Evolutionary conservation across 2,113 vertebrate genomes (phyloP), one percentile per base, ranked within the genome.

Genomic region (Oreocharis arfaki): DNA sequence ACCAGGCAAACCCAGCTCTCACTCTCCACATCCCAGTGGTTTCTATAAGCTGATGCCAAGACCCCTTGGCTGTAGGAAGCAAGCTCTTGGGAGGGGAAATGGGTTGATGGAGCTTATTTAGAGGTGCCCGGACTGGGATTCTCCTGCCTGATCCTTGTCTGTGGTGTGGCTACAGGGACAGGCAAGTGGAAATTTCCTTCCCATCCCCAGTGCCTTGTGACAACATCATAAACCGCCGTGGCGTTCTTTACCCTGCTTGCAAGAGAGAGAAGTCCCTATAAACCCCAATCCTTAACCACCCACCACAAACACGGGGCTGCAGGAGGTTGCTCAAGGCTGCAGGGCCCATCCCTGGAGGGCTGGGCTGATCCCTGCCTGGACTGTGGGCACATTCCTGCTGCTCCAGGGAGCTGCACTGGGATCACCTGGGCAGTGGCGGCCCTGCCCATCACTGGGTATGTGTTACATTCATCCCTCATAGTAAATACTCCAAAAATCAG

Each of bases 121-220:
- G 64, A 32, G n/a, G 23, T 27, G 21, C 71, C 63, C n/a, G 61
- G 11, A 2, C 41, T 35, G 60, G 52, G 74, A 28, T 64, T 74
- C 61, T 64, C 74, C 3, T 24, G 46, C 83, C 83, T 84, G 82
- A 73, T 52, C 78, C 64, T 27, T 8, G 8, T 8, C 47, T 52
- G 35, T 6, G 1, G 1, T 8, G 30, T n/a, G 85, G 67, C 87
- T 65, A n/a, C 67, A 33, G 80, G 41, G 59, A 47, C 49, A 67
- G 88, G 61, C 80, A 32, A 97, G 93, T 97, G 96, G 96, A 97
- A 97, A 97, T 97, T 97, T 97, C 96, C 97, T 96, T 79, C 83
- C 90, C 65, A 55, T 74, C 91, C 85, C 71, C 63, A 19, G 89
- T 3, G 83, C 75, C 97, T 94, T 95, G 95, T 52, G 95, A 96